Evolutionary conservation across 2,113 vertebrate genomes (phyloP), one percentile per base, ranked within the genome.

Genomic region (Ceyx margarethae): DNA sequence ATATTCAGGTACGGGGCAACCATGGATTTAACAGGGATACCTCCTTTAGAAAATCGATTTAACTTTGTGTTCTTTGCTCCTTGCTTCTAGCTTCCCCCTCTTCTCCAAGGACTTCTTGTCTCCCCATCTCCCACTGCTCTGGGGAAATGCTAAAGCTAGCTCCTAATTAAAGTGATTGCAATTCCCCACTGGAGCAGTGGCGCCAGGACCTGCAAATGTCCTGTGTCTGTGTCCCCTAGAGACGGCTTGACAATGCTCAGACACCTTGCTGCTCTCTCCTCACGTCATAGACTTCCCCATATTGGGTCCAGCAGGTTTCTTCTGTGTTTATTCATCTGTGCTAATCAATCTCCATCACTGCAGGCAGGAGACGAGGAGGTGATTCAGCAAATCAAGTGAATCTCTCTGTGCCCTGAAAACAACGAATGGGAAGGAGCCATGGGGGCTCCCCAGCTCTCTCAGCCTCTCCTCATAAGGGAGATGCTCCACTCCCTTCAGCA

Each of bases 161-260:
- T 93, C 72, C 91, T 97, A 95, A 97, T 97, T 96, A 97, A 92
- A 85, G 80, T 50, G 43, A 62, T 95, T 96, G 54, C 88, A 82
- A 97, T 95, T 97, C 95, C 91, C 94, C 62, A 42, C 37, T 92
- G 94, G 72, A 96, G 65, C 74, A n/a, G 73, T 96, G 97, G 97
- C 87, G 58, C 96, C 97, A 97, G 95, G 76, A 60, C 71, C 90
- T 92, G 83, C 96, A 96, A 67, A 51, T 26, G 19, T 85, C 85
- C 65, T 61, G 31, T 71, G 31, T 67, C 60, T 76, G 26, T n/a
- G 54, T 50, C 56, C 87, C 81, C 67, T 67, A 37, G 53, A 50
- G 87, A 79, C 64, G 80, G 53, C 62, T 68, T 1, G 0, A 75
- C 81, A 25, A 0, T 14, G 58, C 80, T 91, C 74, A 85, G 77